Conservation (phyloP, 2,797 vertebrate genomes). For the Dryobates pubescens region DNA sequence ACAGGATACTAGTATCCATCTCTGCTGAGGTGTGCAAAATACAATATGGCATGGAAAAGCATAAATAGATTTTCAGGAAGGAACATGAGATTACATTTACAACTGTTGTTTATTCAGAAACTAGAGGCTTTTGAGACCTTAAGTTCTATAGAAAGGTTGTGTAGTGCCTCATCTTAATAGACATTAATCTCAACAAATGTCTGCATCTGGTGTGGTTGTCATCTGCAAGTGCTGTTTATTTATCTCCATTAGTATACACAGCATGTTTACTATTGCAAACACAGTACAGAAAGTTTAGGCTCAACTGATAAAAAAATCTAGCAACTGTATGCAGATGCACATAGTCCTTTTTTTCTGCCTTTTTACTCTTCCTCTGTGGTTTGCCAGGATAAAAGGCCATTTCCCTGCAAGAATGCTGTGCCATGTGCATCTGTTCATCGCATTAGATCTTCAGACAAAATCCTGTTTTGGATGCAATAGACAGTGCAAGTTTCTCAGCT, state of each 20-base stretch:
- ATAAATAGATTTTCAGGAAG: neutral
- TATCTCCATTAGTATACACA: neutral
- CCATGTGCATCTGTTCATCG: neutral
- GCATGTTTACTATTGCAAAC: neutral
- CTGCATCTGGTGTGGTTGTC: neutral
- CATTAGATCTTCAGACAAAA: neutral
- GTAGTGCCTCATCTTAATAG: neutral
- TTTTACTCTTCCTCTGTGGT: neutral
- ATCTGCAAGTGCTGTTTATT: neutral
- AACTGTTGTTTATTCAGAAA: neutral
- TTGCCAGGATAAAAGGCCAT: neutral
- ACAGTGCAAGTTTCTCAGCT: neutral
- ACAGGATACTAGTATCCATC: neutral
- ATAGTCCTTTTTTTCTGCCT: neutral
- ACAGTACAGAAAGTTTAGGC: neutral
- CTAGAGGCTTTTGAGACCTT: neutral
- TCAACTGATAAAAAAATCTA: neutral
- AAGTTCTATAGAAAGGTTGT: neutral
- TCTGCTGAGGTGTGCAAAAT: neutral
- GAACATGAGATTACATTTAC: neutral
- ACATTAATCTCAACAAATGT: neutral
- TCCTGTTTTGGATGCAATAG: neutral
- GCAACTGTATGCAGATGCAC: neutral
- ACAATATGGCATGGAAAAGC: neutral
- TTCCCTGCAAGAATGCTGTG: neutral